These are phyloP conservation scores for Rhea americana DNA, from an alignment of 2,113 vertebrate species.

Conservation along the genomic window DNA sequence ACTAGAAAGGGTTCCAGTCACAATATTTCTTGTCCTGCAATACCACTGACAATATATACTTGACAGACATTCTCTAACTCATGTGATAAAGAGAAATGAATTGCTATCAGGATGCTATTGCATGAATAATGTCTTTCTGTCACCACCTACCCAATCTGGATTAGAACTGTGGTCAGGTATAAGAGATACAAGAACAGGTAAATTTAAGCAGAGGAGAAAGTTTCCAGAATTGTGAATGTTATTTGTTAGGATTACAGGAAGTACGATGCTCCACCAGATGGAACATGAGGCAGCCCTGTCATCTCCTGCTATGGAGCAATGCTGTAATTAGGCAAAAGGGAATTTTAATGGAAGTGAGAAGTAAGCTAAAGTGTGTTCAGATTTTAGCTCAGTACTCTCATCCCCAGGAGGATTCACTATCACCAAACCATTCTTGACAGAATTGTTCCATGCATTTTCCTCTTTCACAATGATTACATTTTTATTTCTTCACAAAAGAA, in stretches of 20 bases:
- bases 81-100: background rate
- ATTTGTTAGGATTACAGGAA: background rate
- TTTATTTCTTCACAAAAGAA: background rate
- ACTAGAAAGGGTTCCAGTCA: background rate
- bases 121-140: background rate
- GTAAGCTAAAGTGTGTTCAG: background rate
- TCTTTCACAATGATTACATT: background rate
- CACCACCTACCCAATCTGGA: background rate
- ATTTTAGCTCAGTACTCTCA: background rate
- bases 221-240: background rate
- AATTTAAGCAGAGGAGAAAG: background rate
- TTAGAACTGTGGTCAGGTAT: background rate
- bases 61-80: background rate
- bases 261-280: background rate
- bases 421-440: background rate
- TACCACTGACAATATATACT: background rate
- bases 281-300: background rate
- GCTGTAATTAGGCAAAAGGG: background rate
- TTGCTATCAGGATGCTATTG: background rate
- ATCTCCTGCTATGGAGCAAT: background rate
- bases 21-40: background rate
- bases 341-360: background rate
- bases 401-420: background rate
- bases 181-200: background rate
- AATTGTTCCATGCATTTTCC: background rate